These are phyloP conservation scores for Eptatretus burgeri DNA, from an alignment of 2,113 vertebrate genomes.

Conservation along the genomic window DNA sequence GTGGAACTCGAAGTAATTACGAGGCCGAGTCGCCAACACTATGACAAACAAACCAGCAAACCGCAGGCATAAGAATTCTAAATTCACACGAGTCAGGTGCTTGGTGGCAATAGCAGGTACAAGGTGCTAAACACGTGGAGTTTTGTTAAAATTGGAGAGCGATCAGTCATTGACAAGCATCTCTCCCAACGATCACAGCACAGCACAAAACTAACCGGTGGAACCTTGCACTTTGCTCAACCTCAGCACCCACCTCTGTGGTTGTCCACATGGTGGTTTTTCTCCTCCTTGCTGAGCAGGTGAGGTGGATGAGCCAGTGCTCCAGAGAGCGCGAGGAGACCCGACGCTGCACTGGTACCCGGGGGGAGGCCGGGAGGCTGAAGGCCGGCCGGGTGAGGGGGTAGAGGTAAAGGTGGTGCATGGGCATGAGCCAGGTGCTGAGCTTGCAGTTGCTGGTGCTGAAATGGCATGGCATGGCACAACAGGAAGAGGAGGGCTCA, in stretches of 20 bases:
- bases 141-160: neutral
- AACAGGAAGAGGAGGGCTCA: no score
- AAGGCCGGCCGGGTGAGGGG: slow-evolving; percentile 32
- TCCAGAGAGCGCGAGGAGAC: slow-evolving; percentile 36
- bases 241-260: slow-evolving; percentile 12
- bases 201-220: no score
- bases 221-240: no score
- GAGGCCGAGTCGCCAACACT: no score
- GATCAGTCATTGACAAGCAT: slow-evolving; percentile 2
- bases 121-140: no score
- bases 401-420: slow-evolving; percentile 35
- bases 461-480: slow-evolving; percentile 34
- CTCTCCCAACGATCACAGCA: neutral
- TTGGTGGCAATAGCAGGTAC: no score
- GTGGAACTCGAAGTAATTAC: no score
- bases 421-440: slow-evolving; percentile 47
- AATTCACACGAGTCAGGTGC: no score
- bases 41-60: no score
- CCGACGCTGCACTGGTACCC: slow-evolving; percentile 31
- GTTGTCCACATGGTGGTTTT: slow-evolving; percentile 42
- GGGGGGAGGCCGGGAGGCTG: slow-evolving; percentile 37
- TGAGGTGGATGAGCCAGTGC: slow-evolving; percentile 36
- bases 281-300: slow-evolving; percentile 39
- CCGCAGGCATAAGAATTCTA: no score
- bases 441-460: slow-evolving; percentile 44